Base-by-base conservation (phyloP, 1,140 invertebrate species). In the Drosophila tsacasi region DNA sequence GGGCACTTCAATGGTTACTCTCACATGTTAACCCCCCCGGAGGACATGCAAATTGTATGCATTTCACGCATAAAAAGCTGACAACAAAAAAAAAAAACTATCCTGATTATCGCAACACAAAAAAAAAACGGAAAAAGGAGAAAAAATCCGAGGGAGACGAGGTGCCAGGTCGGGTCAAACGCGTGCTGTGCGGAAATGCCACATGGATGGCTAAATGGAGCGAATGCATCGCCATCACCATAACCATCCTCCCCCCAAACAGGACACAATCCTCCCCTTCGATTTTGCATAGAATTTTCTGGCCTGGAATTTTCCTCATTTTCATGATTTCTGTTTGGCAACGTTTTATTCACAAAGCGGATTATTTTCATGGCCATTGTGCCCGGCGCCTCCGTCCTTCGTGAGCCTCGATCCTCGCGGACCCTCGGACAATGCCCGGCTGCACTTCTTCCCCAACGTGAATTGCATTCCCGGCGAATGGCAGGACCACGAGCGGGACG, bases 21-120 rank as follows among this genome's bases (percentile, higher is more conserved):
- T 63, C 44, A 90, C 83, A 89, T 79, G 83, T 66, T 65, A 76
- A 80, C 72, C 72, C 74, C 63, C 71, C 76, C 52, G 40, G 57
- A 65, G 78, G 75, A 85, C 86, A 90, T 90, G 85, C 85, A 90
- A 90, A 90, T 89, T 85, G 83, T 91, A 64, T 85, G 71, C 85
- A 57, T 60, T 85, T 61, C 73, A 54, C 46, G 67, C 74, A 89
- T 81, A 90, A 90, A 89, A 89, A 66, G 46, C 58, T 61, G 44
- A 35, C 52, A 61, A 77, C 65, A 67, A 71, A 19, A 44, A 62
- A 58, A 66, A 66, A 32, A 32, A 52, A 35, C 19, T 40, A 25
- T 73, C 55, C 71, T 61, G 71, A 75, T 75, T 74, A 75, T 63
- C 47, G 59, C 46, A 62, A 25, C n/a, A 64, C 55, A 58, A 44